These are phyloP conservation scores for Cheilosia soror DNA, from an alignment of 2,888 invertebrate genomes.

Conservation along the genomic window DNA sequence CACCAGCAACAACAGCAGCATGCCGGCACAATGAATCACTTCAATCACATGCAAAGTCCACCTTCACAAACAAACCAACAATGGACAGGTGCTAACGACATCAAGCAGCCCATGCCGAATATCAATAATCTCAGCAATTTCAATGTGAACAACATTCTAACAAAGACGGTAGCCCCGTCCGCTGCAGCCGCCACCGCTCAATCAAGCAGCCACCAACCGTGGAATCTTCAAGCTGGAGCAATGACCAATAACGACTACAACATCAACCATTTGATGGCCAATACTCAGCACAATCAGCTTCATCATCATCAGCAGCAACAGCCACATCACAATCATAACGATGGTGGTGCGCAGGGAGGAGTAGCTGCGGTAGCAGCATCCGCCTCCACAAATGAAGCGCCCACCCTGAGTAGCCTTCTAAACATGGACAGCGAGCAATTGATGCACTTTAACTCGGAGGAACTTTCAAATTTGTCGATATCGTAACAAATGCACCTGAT, in stretches of 20 bases:
- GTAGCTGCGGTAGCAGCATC: conserved; percentile 48
- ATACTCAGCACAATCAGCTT: conserved; percentile 73
- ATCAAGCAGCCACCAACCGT: conserved; percentile 76
- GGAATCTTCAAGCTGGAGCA: conserved; percentile 62
- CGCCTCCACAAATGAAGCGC: conserved; percentile 77
- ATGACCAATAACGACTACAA: conserved; percentile 67
- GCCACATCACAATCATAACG: conserved; percentile 50
- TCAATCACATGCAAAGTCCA: conserved; percentile 62
- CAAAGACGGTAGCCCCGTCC: conserved; percentile 59
- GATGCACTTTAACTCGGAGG: conserved; percentile 84
- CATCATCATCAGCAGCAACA: conserved; percentile 65
- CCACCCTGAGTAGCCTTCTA: conserved; percentile 82
- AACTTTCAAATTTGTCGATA: conserved; percentile 84
- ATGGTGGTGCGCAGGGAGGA: conserved; percentile 36
- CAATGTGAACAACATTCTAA: conserved; percentile 67
- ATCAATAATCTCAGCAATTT: conserved; percentile 75
- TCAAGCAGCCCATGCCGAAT: conserved; percentile 70
- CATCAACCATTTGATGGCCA: conserved; percentile 70
- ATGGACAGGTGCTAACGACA: conserved; percentile 55
- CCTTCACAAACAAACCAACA: conserved; percentile 72
- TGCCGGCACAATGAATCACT: conserved; percentile 70
- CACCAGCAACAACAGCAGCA: conserved; percentile 74
- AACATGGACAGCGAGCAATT: conserved; percentile 84
- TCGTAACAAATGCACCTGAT: conserved; percentile 77
- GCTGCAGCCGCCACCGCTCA: conserved; percentile 63